Base-by-base conservation (phyloP, 2,797 vertebrate genomes). In the Mus spretus region DNA sequence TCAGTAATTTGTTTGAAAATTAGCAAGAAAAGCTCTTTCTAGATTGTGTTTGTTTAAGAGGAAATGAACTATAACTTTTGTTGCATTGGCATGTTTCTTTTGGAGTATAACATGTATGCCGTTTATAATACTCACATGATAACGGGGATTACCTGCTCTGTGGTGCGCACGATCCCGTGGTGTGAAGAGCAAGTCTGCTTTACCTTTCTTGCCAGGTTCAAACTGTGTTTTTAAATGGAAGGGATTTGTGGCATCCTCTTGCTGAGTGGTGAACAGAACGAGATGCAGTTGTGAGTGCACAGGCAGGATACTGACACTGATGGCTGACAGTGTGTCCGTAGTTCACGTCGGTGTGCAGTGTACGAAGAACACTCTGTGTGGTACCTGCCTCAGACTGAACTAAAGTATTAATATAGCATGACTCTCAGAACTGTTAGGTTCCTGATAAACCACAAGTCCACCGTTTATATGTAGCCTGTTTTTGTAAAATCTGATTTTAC, bases 1-100 rank as follows among this genome's bases (percentile, higher is more conserved):
- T 20, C 92, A 81, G 75, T 94, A 92, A 90, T 97, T 90, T 95
- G 65, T 96, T 97, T 97, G 96, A 84, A 84, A 63, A 82, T 67
- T 96, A 87, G 50, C 31, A 79, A 80, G 53, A 88, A 91, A 93
- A 96, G 77, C 91, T 97, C 34, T 89, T 95, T 81, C 95, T 95
- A 40, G 70, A 72, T 90, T 95, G 89, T 40, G 37, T 40, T 40
- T 26, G n/a, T 89, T 53, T 88, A 77, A 96, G 90, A 95, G 92
- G 90, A 96, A 95, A 92, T 90, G 75, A 93, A 94, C 87, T 79
- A 79, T 83, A 93, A n/a, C 37, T 93, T 97, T 96, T 89, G n/a
- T 31, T 93, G 31, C 17, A 81, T 88, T 12, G 28, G 37, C 75
- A 20, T 78, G 55, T 90, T 96, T 96, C 84, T 96, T 96, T 79